Evolutionary conservation across 2,797 vertebrate species (phyloP).

Genomic region (Clarias fuscus): DNA sequence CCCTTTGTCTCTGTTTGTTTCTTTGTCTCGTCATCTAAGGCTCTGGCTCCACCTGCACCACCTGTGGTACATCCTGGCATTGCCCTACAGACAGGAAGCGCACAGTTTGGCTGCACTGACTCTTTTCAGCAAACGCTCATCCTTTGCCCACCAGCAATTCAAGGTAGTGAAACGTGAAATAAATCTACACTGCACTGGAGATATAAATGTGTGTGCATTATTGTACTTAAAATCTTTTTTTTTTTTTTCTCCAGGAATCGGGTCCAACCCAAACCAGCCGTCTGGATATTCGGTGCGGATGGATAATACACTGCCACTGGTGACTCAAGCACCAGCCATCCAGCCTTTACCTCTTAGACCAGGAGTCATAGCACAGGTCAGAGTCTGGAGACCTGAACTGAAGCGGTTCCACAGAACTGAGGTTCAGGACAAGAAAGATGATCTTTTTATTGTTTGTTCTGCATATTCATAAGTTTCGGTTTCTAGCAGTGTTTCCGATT

Average conservation of each 20-base stretch:
- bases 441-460: not conserved
- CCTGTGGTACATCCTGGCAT: constrained; percentile 93
- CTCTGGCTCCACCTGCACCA: constrained; percentile 83
- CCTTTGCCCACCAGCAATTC: constrained; percentile 90
- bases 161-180: constrained; percentile 76
- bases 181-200: not conserved
- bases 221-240: not conserved
- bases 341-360: constrained; percentile 90
- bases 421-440: not conserved
- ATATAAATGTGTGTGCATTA: not conserved
- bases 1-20: not conserved
- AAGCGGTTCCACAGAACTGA: not conserved
- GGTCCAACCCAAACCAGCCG: constrained; percentile 86
- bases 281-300: constrained; percentile 86
- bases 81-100: constrained; percentile 84
- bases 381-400: not conserved
- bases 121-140: constrained; percentile 93
- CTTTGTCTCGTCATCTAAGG: constrained; percentile 62
- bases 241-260: constrained; percentile 71
- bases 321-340: constrained; percentile 89
- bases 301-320: constrained; percentile 84
- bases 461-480: too few relatives aligned
- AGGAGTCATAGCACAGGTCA: constrained; percentile 91
- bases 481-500: not conserved
- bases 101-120: constrained; percentile 92